Conservation (phyloP, 1,140 invertebrate species). For the Trichomalopsis sarcophagae region DNA sequence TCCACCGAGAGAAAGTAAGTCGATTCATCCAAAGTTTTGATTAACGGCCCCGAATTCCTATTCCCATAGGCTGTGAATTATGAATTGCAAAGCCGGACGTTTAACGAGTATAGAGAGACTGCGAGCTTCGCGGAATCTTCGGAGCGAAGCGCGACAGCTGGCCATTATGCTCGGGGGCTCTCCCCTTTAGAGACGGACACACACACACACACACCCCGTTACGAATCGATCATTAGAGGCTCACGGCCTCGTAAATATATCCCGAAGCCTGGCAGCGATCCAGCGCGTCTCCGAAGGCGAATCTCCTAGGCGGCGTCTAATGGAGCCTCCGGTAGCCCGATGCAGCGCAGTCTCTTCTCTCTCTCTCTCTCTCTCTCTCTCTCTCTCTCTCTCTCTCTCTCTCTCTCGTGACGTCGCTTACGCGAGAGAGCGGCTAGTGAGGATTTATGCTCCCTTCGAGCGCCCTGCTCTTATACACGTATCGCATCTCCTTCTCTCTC, state of each 20-base stretch:
- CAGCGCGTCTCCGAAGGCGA: constrained; percentile 14
- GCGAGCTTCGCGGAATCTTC: constrained; percentile 8
- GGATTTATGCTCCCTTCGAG: constrained; percentile 70
- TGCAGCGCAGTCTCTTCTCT: background rate
- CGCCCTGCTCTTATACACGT: constrained; percentile 66
- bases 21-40: constrained; percentile 33
- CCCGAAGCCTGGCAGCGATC: background rate
- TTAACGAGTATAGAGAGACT: constrained; percentile 24
- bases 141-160: background rate
- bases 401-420: constrained; percentile 61
- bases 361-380: background rate
- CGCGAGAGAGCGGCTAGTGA: constrained; percentile 64
- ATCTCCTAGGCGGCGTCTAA: constrained; percentile 49
- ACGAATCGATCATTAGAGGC: constrained; percentile 51
- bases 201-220: constrained; percentile 27
- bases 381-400: constrained; percentile 2
- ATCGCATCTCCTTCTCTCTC: constrained; percentile 55
- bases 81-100: constrained; percentile 32
- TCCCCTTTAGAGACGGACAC: background rate
- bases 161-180: background rate
- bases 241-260: constrained; percentile 38
- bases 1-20: constrained; percentile 43
- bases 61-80: background rate
- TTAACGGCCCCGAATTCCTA: background rate
- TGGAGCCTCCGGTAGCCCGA: constrained; percentile 55